Conservation (phyloP, 2,888 invertebrate species). For the Pteria penguin region DNA sequence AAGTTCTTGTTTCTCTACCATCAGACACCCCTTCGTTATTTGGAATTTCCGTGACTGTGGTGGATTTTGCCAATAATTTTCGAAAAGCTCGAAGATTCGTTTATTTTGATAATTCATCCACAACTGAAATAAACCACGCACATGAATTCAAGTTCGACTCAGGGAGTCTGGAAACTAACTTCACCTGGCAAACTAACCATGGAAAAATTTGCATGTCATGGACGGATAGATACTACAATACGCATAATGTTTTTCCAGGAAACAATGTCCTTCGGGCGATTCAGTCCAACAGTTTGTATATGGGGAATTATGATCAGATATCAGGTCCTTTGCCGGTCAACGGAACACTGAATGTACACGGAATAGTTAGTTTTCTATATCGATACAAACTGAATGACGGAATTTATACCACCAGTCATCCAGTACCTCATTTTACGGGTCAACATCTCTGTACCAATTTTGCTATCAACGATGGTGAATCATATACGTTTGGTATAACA, state of each 20-base stretch:
- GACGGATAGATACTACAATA: slow-evolving; percentile 30
- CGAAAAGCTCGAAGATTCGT: slow-evolving; percentile 46
- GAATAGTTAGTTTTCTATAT: slow-evolving; percentile 45
- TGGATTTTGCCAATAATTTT: slow-evolving; percentile 47
- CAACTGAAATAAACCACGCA: slow-evolving; percentile 11
- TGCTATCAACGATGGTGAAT: slow-evolving; percentile 49
- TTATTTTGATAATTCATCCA: slow-evolving; percentile 46
- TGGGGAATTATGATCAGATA: slow-evolving; percentile 52
- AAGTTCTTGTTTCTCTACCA: neutral
- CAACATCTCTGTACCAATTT: slow-evolving; percentile 44
- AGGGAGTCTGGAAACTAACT: slow-evolving; percentile 23
- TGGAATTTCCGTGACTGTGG: slow-evolving; percentile 40
- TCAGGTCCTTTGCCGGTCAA: slow-evolving; percentile 46
- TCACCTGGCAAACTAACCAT: slow-evolving; percentile 30
- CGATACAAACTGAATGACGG: slow-evolving; percentile 35
- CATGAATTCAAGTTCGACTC: slow-evolving; percentile 37
- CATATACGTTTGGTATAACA: slow-evolving; percentile 42
- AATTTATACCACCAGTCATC: neutral
- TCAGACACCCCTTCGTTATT: slow-evolving; percentile 30
- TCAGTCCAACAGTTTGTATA: slow-evolving; percentile 42
- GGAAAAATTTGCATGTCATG: slow-evolving; percentile 24
- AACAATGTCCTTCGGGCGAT: slow-evolving; percentile 40
- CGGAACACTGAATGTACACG: slow-evolving; percentile 54
- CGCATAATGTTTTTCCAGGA: slow-evolving; percentile 26
- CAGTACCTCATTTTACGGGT: slow-evolving; percentile 43